Evolutionary conservation across 2,797 vertebrate species (phyloP).

Genomic region (Discoglossus pictus): DNA sequence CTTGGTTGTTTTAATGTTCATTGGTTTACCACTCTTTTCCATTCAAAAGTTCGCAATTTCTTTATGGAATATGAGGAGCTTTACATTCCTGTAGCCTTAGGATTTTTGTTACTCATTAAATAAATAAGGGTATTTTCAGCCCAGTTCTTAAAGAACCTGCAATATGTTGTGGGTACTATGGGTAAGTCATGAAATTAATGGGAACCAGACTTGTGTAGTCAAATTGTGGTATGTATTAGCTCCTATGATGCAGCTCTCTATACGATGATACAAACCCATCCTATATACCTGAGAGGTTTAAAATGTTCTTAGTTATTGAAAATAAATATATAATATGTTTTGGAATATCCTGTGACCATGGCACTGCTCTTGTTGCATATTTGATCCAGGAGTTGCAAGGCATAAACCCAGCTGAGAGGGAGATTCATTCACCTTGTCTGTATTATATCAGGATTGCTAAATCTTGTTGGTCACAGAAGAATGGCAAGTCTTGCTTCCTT

Average conservation of each 20-base stretch:
- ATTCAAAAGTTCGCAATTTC: constrained; percentile 10
- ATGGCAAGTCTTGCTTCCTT: background rate
- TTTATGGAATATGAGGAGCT: constrained; percentile 14
- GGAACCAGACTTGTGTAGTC: constrained; percentile 16
- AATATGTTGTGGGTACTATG: background rate
- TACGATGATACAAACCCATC: constrained; percentile 10
- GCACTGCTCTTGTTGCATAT: constrained; percentile 4
- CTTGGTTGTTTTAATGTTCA: constrained; percentile 15
- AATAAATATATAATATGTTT: constrained; percentile 17
- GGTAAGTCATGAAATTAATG: background rate
- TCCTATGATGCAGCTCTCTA: constrained; percentile 14
- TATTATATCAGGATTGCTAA: no score
- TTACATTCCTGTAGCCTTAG: constrained; percentile 35
- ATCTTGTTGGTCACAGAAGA: constrained; percentile 18
- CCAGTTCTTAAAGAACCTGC: constrained; percentile 5
- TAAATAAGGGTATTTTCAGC: background rate
- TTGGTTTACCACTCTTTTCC: constrained; percentile 24
- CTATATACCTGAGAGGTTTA: constrained; percentile 27
- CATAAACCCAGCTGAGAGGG: constrained; percentile 17
- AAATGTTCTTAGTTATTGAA: constrained; percentile 3
- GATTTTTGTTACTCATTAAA: background rate
- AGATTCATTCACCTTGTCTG: background rate
- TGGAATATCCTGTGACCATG: background rate
- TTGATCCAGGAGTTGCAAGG: constrained; percentile 34
- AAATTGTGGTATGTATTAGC: constrained; percentile 13